These are phyloP conservation scores for Zoanthus sociatus DNA, from an alignment of 92 coral and sea anemone species.

Conservation along the genomic window DNA sequence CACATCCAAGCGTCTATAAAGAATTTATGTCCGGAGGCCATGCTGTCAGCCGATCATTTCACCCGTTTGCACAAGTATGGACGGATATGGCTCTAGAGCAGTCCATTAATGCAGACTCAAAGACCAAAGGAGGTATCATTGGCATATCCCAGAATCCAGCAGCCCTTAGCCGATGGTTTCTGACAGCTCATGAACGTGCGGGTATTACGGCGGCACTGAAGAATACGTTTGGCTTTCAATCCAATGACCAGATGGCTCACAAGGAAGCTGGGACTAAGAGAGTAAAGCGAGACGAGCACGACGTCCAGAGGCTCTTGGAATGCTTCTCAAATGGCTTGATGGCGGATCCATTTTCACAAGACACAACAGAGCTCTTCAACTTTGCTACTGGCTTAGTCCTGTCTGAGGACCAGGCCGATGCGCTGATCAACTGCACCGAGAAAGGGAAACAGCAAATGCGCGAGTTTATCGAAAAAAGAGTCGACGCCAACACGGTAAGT, in stretches of 20 bases:
- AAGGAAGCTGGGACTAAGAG: no score
- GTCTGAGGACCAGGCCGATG: conserved; percentile 6
- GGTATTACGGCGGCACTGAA: neutral
- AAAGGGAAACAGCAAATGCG: conserved; percentile 21
- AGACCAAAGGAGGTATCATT: no score
- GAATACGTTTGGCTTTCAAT: conserved; percentile 44
- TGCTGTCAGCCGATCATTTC: neutral
- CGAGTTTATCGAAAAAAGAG: conserved; percentile 28
- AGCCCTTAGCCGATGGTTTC: neutral
- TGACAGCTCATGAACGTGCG: no score
- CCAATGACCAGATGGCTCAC: neutral
- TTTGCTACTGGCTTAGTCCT: conserved; percentile 61
- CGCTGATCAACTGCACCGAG: neutral
- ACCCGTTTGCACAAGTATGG: conserved; percentile 18
- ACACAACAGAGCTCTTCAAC: conserved; percentile 6
- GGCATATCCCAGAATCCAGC: neutral
- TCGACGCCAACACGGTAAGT: conserved; percentile 32
- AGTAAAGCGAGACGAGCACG: conserved; percentile 51
- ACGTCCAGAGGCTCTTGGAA: conserved; percentile 43
- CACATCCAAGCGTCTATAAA: conserved; percentile 55
- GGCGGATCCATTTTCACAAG: conserved; percentile 23
- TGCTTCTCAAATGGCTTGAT: conserved; percentile 48
- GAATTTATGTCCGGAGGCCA: conserved; percentile 58
- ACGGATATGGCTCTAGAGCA: conserved; percentile 13
- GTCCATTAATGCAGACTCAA: neutral